phyloP scores from a whole-genome alignment of 2,113 vertebrate species.

The Lepidiolamprologus cunningtoni region DNA sequence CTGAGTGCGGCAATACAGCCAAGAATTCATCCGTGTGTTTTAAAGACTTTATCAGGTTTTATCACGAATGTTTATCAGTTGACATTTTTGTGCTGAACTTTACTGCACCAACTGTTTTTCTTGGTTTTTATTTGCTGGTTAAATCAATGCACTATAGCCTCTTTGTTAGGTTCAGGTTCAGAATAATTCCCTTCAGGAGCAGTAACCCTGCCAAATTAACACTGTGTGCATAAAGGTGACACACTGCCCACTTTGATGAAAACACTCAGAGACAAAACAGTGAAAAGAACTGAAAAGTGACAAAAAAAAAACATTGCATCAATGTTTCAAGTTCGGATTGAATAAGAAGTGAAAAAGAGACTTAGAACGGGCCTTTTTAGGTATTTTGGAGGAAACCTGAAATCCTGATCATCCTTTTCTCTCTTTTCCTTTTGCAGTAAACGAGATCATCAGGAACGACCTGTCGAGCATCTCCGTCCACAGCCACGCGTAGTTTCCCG shows the following conservation, averaged over 20 bases:
- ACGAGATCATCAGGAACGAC: constrained; percentile 96
- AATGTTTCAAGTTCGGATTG: fast-evolving
- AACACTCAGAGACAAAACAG: fast-evolving
- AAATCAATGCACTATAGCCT: fast-evolving
- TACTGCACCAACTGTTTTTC: neutral
- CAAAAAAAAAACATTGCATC: neutral
- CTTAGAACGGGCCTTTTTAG: neutral
- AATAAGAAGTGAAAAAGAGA: neutral
- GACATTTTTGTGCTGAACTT: neutral
- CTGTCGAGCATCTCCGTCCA: constrained; percentile 85
- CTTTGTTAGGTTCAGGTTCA: neutral
- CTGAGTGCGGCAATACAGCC: neutral
- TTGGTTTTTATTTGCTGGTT: neutral
- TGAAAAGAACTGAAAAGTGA: neutral
- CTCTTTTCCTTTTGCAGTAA: constrained; percentile 77
- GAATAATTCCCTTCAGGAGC: neutral
- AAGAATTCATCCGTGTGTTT: neutral
- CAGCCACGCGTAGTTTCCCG: constrained; percentile 62
- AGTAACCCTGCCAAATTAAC: neutral
- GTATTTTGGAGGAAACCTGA: neutral
- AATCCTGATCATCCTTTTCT: neutral
- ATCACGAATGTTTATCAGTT: neutral
- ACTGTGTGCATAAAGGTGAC: neutral
- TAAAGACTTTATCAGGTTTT: neutral
- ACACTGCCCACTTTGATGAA: neutral